Evolutionary conservation across 2,113 vertebrate genomes (phyloP).

Genomic region (Chauna torquata): DNA sequence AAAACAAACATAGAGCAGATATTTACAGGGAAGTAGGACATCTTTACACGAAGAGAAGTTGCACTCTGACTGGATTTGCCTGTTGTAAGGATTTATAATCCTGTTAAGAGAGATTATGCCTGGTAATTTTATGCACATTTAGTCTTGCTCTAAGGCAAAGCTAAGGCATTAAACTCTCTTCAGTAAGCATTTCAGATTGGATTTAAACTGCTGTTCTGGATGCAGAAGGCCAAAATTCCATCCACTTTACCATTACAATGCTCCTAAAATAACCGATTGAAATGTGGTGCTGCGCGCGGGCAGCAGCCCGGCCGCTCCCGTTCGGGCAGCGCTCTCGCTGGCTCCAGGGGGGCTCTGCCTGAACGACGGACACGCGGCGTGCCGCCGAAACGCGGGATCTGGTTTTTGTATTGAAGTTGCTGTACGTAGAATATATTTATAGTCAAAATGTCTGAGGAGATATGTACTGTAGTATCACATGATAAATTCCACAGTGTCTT

Average conservation of each 20-base stretch:
- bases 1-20: not conserved
- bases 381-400: not conserved
- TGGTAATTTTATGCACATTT: not conserved
- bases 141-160: not conserved
- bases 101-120: not conserved
- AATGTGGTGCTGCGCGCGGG: not conserved
- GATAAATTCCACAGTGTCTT: constrained; percentile 64
- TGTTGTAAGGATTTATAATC: not conserved
- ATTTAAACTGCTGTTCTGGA: not conserved
- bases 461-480: constrained; percentile 61
- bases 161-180: not conserved
- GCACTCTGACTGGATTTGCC: not conserved
- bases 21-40: not conserved
- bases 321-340: not conserved
- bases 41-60: not conserved
- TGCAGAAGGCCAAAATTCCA: not conserved
- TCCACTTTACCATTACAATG: not conserved
- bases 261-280: not conserved
- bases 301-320: fast-evolving
- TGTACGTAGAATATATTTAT: not conserved
- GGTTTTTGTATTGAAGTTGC: not conserved
- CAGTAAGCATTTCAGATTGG: not conserved
- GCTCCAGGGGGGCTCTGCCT: not conserved
- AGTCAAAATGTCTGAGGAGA: constrained; percentile 44
- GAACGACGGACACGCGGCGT: not conserved